Base-by-base conservation (phyloP, 2,888 invertebrate genomes). In the Mythimna loreyi region DNA sequence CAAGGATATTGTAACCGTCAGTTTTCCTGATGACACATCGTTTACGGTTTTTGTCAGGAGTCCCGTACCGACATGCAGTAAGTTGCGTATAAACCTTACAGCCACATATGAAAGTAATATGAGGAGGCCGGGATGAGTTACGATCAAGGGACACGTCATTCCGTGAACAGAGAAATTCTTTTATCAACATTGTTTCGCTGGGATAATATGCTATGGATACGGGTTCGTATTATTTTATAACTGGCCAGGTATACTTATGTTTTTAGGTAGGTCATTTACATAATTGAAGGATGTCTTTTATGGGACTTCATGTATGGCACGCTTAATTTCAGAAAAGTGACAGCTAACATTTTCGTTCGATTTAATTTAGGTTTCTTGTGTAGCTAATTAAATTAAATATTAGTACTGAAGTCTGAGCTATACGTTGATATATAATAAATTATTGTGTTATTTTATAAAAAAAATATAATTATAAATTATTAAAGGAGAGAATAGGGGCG, bases 111-210 rank as follows among this genome's bases (percentile, higher is more conserved):
- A 89, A 87, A 87, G 86, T 90, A 91, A 90, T 91, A 91, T 89
- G 87, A 89, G 86, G 76, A 83, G 79, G 72, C 81, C 77, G 83
- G 84, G 86, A 88, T 91, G 90, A 92, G 90, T 92, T 91, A 92
- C 90, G 91, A 90, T 87, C 89, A 87, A 84, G 88, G 89, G 90
- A 89, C 90, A 87, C 86, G 90, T 90, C 88, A 89, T 89, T 88
- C 82, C 85, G 79, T 80, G 85, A 88, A 88, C 89, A 85, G 81
- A 85, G 87, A 89, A 90, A 91, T 91, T 91, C 89, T 91, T 91
- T 89, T 90, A 91, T 90, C 90, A 89, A 90, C 90, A 88, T 89
- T 90, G 89, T 90, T 91, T 90, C 80, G 75, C 56, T 45, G 84
- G 86, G 84, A 85, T 87, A 90, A 85, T 87, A 85, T 86, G 83